phyloP scores from a whole-genome alignment of 2,113 vertebrate species.

The Halcyon malimbica region DNA sequence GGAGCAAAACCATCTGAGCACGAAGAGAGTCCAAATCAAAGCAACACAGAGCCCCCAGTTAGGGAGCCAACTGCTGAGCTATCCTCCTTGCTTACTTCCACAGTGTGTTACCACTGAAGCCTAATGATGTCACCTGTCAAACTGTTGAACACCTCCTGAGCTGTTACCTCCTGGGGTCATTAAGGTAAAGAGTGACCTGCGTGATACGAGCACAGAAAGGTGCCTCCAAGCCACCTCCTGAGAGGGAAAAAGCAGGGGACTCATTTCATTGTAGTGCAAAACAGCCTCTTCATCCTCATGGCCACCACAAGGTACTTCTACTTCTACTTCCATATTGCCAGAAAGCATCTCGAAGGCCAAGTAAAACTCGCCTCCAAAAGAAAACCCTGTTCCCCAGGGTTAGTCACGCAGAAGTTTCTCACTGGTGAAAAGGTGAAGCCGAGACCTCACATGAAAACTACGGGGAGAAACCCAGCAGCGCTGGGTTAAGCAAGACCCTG shows the following conservation, averaged over 20 bases:
- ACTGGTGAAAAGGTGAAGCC: constrained; percentile 6
- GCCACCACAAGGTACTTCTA: not conserved
- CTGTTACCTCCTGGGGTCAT: fast-evolving
- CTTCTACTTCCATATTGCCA: fast-evolving
- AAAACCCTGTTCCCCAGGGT: not conserved
- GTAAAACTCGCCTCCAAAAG: not conserved
- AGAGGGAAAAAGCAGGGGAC: not conserved
- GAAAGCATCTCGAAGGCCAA: not conserved
- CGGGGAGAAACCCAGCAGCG: not conserved
- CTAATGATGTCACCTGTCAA: not conserved
- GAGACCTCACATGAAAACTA: not conserved
- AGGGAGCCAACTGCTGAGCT: not conserved
- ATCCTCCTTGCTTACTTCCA: not conserved
- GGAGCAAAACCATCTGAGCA: not conserved
- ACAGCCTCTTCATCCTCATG: not conserved
- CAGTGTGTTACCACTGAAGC: not conserved
- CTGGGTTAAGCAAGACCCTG: constrained; percentile 51
- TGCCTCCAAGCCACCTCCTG: not conserved
- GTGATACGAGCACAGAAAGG: not conserved
- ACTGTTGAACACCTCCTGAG: not conserved
- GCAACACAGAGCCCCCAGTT: not conserved
- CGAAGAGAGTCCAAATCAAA: not conserved
- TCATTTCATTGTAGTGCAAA: not conserved
- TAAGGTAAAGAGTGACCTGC: not conserved
- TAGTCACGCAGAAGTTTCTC: fast-evolving